A percentile compares a stretch with the other conserved stretches of the same genome.
These are phyloP conservation scores for Halotydeus destructor DNA, from an alignment of 1,140 invertebrate genomes.

Conservation along the genomic window DNA sequence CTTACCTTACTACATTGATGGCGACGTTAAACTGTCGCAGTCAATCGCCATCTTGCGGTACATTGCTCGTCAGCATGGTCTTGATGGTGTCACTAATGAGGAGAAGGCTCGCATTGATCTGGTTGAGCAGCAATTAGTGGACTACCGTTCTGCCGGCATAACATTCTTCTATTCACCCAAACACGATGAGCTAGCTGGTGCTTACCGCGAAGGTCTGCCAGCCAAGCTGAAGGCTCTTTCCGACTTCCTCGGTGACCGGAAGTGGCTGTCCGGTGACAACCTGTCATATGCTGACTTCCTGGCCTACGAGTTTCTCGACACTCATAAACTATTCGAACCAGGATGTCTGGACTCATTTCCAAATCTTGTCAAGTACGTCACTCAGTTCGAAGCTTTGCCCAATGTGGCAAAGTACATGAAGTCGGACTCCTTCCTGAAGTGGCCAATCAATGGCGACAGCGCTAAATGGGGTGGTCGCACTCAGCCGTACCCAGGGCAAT, in stretches of 20 bases:
- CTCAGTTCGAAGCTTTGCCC: slow-evolving; percentile 23
- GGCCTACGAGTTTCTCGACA: slow-evolving; percentile 30
- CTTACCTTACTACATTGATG: slow-evolving; percentile 19
- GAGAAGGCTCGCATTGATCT: slow-evolving; percentile 28
- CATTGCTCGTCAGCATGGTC: slow-evolving; percentile 23
- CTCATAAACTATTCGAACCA: slow-evolving; percentile 23
- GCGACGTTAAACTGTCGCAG: slow-evolving; percentile 20
- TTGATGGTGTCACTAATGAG: slow-evolving; percentile 24
- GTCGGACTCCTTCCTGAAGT: slow-evolving; percentile 17
- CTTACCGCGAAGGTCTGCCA: slow-evolving; percentile 19
- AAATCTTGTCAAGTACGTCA: slow-evolving; percentile 25
- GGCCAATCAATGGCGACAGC: background rate
- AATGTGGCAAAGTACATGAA: slow-evolving; percentile 24
- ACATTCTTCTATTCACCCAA: slow-evolving; percentile 16
- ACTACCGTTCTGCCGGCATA: slow-evolving; percentile 26
- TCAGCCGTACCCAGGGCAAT: too few species aligned
- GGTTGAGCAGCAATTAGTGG: slow-evolving; percentile 26
- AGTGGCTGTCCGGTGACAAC: slow-evolving; percentile 28
- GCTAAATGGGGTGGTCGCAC: too few species aligned
- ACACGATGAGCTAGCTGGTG: slow-evolving; percentile 16
- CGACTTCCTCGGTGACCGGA: slow-evolving; percentile 24
- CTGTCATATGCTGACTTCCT: slow-evolving; percentile 31
- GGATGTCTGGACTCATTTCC: slow-evolving; percentile 24
- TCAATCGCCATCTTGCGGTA: slow-evolving; percentile 31
- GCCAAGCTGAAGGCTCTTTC: slow-evolving; percentile 21